Percentiles rank a stretch among this genome's conserved stretches.
phyloP scores from a whole-genome alignment of 2,888 invertebrate genomes.

The Lycaena phlaeas region DNA sequence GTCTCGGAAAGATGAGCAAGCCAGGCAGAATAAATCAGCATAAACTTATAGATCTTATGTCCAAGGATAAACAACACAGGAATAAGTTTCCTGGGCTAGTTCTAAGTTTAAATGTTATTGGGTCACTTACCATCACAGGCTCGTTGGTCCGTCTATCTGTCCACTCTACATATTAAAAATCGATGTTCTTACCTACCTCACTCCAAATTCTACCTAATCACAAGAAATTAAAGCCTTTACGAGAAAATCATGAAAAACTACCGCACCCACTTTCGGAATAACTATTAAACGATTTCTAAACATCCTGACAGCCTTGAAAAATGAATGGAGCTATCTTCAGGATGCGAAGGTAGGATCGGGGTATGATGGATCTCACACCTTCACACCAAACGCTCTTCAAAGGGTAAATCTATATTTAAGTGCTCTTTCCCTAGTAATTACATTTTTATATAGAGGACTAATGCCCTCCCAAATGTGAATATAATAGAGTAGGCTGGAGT shows the following conservation, averaged over 20 bases:
- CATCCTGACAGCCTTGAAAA: slow-evolving; percentile 38
- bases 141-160: too few species aligned
- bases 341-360: slow-evolving; percentile 55
- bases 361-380: slow-evolving; percentile 68
- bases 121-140: too few species aligned
- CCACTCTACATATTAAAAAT: too few species aligned
- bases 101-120: too few species aligned
- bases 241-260: background rate
- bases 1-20: too few species aligned
- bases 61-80: too few species aligned
- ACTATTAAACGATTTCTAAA: slow-evolving; percentile 21
- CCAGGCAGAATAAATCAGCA: too few species aligned
- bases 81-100: too few species aligned
- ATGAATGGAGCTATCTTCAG: slow-evolving; percentile 58
- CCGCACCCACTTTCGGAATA: slow-evolving; percentile 6
- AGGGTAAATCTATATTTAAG: slow-evolving; percentile 71
- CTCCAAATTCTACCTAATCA: too few species aligned
- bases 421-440: slow-evolving; percentile 61
- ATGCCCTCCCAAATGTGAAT: slow-evolving; percentile 59
- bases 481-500: slow-evolving; percentile 41
- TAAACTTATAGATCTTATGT: too few species aligned
- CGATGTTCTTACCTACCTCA: too few species aligned
- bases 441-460: slow-evolving; percentile 62
- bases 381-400: slow-evolving; percentile 52
- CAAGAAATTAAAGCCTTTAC: too few species aligned